Conservation (phyloP, 2,888 invertebrate species). For the Plebejus argus region DNA sequence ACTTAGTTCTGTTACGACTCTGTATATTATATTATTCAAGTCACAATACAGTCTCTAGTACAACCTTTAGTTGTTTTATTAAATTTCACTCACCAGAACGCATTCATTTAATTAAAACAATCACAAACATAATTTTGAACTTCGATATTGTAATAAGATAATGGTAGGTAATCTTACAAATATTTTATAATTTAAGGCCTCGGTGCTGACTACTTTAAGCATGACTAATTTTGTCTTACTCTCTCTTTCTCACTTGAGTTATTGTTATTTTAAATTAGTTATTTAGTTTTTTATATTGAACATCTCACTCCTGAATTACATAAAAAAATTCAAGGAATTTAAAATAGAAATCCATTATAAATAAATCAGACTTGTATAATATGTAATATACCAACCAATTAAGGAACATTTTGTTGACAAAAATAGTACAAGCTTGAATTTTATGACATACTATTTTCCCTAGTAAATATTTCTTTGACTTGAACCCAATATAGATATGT, state of each 20-base stretch:
- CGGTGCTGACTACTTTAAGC: conserved; percentile 15
- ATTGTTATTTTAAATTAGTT: not conserved
- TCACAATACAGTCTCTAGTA: not conserved
- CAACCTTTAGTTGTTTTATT: not conserved
- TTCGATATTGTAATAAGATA: not conserved
- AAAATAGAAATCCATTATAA: conserved; percentile 12
- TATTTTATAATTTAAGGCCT: conserved; percentile 6
- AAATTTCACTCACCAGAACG: not conserved
- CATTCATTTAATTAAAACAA: not conserved
- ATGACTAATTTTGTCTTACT: not conserved
- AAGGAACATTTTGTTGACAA: conserved; percentile 18
- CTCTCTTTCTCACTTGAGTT: not conserved
- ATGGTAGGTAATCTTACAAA: conserved; percentile 14
- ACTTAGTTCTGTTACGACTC: too few relatives aligned
- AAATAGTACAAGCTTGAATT: not conserved
- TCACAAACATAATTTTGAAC: not conserved
- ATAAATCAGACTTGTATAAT: conserved; percentile 21
- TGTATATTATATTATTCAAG: not conserved
- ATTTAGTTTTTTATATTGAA: not conserved
- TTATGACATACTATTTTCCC: not conserved
- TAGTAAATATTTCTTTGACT: conserved; percentile 39
- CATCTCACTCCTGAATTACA: conserved; percentile 8
- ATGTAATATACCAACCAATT: not conserved
- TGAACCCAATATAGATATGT: conserved; percentile 67
- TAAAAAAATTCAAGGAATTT: not conserved